Base-by-base conservation (phyloP, 2,888 invertebrate genomes). In the Ectemnius lituratus region DNA sequence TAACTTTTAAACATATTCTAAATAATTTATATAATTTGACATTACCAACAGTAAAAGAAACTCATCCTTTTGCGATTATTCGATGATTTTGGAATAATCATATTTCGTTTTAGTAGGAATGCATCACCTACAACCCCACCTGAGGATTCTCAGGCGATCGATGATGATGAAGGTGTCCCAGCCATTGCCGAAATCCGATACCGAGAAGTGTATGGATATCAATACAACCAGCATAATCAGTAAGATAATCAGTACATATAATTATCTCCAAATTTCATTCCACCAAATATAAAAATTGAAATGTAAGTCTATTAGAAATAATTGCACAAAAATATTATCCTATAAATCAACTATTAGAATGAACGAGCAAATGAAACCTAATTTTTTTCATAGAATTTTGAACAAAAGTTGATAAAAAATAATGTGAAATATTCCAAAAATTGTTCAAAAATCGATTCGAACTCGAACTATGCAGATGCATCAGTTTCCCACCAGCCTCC, bases 181-280 rank as follows among this genome's bases (percentile, higher is more conserved):
- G 27, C 72, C 79, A 6, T 61, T 81, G 27, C 46, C 67, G 20
- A 64, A 68, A 4, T 68, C 61, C 23, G 79, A 82, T 28, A 52
- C 74, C 18, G 75, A 73, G 16, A 83, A 86, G 66, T 71, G 74
- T 20, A 28, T 81, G 56, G 63, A 78, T 59, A 59, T 84, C 8
- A 72, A 73, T 14, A 18, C 74, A 2, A 75, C 79, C n/a, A 71
- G 81, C 20, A 65, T 83, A 56, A 80, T 75, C 13, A 60, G 87
- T 86, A 23, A 81, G 85, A n/a, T 6, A 0, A 13, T 11, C 5
- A 18, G 18, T 4, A 46, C 16, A 8, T 28, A 23, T 8, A 1
- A 1, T 18, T 2, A 11, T 64, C 57, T 20, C 27, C 14, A 14
- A 8, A 27, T 16, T 23, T 6, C 14, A 27, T 58, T 5, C 23